phyloP scores from a whole-genome alignment of 64 coral and sea anemone species.

The Actinia tenebrosa region DNA sequence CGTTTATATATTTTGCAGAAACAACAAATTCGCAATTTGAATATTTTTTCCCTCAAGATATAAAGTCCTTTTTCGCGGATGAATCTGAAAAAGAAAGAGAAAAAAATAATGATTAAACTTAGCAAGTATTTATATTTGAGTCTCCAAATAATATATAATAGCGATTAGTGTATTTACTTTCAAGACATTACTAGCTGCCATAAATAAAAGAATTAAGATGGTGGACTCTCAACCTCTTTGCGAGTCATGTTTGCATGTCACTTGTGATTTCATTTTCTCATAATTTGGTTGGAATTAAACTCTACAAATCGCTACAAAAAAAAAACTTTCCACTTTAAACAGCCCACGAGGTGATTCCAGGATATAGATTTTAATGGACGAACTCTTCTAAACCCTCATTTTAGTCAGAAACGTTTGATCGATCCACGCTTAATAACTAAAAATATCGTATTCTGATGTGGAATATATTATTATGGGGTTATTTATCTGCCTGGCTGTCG shows the following conservation, averaged over 20 bases:
- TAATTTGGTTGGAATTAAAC: slow-evolving; percentile 18
- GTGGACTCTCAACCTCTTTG: slow-evolving; percentile 26
- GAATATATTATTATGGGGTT: neutral
- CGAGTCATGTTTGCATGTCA: neutral
- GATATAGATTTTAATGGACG: neutral
- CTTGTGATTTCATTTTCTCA: neutral
- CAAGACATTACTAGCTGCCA: slow-evolving; percentile 28
- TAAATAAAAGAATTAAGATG: slow-evolving; percentile 62
- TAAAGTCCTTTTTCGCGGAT: slow-evolving; percentile 6
- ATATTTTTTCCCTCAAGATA: neutral
- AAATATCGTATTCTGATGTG: neutral
- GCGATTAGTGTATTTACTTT: slow-evolving; percentile 38
- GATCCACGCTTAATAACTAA: neutral
- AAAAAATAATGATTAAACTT: neutral
- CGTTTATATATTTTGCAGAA: neutral
- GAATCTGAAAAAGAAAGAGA: slow-evolving; percentile 20
- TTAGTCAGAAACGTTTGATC: neutral
- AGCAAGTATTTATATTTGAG: neutral
- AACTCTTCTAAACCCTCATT: neutral
- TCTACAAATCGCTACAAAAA: neutral
- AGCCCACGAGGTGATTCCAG: neutral
- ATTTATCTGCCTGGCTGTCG: neutral
- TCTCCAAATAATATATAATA: slow-evolving; percentile 7
- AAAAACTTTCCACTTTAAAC: neutral
- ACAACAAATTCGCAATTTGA: neutral